Evolutionary conservation across 2,113 vertebrate species (phyloP).

Genomic region (Prionailurus viverrinus): DNA sequence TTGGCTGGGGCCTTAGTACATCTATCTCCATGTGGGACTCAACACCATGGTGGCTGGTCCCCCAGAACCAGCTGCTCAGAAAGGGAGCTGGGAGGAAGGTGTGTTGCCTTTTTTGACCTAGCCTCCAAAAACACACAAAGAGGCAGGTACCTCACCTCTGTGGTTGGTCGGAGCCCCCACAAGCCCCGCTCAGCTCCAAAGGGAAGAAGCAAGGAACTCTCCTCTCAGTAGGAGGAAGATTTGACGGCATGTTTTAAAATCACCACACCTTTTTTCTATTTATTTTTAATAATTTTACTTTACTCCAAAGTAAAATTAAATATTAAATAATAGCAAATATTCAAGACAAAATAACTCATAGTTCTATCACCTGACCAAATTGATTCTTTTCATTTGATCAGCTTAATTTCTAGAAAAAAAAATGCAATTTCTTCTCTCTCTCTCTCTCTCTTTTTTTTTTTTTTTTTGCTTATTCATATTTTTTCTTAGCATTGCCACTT

Average conservation of each 20-base stretch:
- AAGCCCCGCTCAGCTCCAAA: neutral
- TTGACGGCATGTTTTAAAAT: neutral
- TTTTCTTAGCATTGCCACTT: neutral
- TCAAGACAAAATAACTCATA: neutral
- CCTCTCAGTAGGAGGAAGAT: neutral
- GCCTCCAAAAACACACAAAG: neutral
- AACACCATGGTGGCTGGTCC: neutral
- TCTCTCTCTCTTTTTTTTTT: neutral
- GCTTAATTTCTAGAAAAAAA: neutral
- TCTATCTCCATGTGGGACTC: neutral
- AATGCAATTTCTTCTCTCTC: neutral
- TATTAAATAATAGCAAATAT: neutral
- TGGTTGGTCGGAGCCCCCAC: neutral
- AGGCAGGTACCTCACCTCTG: accelerated
- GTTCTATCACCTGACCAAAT: neutral
- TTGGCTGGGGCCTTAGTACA: neutral
- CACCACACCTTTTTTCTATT: neutral
- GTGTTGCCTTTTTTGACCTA: neutral
- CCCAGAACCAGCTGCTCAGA: neutral
- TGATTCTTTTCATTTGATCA: neutral
- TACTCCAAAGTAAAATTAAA: neutral
- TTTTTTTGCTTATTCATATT: neutral
- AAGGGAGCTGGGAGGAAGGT: neutral
- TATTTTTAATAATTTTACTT: conserved; percentile 18
- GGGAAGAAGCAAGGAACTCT: neutral